phyloP scores from a whole-genome alignment of 2,888 invertebrate species.

The Metopia argyrocephala region DNA sequence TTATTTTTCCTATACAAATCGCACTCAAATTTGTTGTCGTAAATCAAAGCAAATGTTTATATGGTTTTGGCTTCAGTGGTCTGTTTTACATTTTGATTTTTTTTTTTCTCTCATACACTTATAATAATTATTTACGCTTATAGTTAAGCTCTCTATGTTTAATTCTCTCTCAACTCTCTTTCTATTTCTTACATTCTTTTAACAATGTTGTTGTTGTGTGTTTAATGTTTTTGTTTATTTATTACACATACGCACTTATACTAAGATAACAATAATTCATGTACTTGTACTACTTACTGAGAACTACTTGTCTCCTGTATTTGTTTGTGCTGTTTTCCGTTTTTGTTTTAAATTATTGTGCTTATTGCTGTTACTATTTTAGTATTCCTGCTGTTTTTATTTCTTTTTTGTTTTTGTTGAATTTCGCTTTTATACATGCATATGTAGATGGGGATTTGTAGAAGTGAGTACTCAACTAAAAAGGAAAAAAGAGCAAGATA shows the following conservation, averaged over 20 bases:
- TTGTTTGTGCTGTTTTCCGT: not conserved
- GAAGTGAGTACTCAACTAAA: not conserved
- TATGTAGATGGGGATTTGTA: not conserved
- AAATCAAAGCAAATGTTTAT: too few species aligned
- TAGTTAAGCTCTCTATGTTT: too few species aligned
- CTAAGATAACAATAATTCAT: slow-evolving; percentile 6
- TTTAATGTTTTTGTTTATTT: not conserved
- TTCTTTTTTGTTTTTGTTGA: not conserved
- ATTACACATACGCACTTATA: not conserved
- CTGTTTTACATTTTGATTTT: not conserved
- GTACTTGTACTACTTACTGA: slow-evolving; percentile 1
- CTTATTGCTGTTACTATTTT: not conserved
- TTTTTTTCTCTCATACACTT: not conserved
- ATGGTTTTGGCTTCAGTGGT: not conserved
- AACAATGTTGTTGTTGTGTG: not conserved
- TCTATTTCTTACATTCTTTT: not conserved
- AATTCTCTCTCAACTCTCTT: too few species aligned
- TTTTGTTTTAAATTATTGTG: too few species aligned
- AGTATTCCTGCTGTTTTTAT: not conserved
- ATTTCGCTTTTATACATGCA: not conserved
- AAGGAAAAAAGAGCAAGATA: not conserved
- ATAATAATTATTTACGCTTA: too few species aligned
- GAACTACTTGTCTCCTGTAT: slow-evolving; percentile 8
- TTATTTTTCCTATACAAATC: not conserved
- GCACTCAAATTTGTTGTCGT: too few species aligned